Conservation (phyloP, 2,797 vertebrate species). For the Halcyon badia region DNA sequence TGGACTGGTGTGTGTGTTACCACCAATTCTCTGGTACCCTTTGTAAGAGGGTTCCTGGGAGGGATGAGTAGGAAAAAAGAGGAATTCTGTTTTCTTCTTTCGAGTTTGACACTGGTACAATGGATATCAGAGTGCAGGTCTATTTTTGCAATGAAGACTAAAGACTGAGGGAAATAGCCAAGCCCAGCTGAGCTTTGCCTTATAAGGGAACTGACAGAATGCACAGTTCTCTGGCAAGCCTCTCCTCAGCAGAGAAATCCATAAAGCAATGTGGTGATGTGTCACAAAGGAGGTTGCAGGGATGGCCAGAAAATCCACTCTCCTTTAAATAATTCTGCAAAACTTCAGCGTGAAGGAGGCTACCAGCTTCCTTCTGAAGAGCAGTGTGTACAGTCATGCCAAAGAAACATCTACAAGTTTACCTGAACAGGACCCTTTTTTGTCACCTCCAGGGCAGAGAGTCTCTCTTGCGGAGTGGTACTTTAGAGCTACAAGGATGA, state of each 20-base stretch:
- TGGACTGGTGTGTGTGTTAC: not conserved
- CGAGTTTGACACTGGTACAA: not conserved
- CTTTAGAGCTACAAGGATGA: not conserved
- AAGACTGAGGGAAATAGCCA: not conserved
- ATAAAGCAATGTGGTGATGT: not conserved
- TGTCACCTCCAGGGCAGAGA: not conserved
- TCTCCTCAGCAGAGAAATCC: not conserved
- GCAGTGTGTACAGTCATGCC: not conserved
- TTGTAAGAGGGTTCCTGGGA: not conserved
- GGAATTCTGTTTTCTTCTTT: not conserved
- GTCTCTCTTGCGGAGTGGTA: not conserved
- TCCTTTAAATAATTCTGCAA: not conserved
- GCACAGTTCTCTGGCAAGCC: not conserved
- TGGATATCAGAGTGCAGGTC: not conserved
- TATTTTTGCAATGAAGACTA: not conserved
- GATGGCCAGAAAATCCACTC: not conserved
- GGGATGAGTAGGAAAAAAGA: not conserved
- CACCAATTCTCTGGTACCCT: not conserved
- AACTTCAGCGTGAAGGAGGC: not conserved
- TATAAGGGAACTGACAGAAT: constrained; percentile 52
- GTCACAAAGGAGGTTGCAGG: not conserved
- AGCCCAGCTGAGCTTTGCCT: constrained; percentile 23
- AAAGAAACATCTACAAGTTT: not conserved
- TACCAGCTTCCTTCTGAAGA: not conserved
- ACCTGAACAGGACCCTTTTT: not conserved